Base-by-base conservation (phyloP, 2,797 vertebrate genomes). In the Clarias fuscus region DNA sequence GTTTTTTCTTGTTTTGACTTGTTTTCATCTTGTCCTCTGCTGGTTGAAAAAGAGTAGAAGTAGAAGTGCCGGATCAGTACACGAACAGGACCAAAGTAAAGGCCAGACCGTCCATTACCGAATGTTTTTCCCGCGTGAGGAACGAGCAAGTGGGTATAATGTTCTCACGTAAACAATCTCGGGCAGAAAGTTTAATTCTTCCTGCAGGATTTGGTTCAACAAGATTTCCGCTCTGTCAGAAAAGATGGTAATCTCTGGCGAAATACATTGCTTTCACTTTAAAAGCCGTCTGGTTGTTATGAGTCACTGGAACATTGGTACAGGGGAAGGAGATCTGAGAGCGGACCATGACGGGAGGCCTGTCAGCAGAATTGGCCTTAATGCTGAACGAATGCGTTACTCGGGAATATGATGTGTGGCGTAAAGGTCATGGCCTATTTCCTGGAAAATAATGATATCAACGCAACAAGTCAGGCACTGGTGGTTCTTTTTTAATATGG, bases 381-480 rank as follows among this genome's bases (percentile, higher is more conserved):
- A 62, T 79, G 20, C 20, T 30, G 6, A n/a, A 40, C n/a, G 3
- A 33, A n/a, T 7, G 30, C 4, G 30, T 64, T 80, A 33, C 33
- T 79, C 58, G n/a, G 30, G 20, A 79, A 40, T 68, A 62, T 53
- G 75, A 78, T 61, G 64, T 17, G 33, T 64, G 13, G 33, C n/a
- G 4, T 22, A 33, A 59, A 64, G 48, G 61, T 86, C 40, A 27
- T 64, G 58, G 61, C 64, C 37, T 33, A 10, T 64, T 79, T 80
- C 82, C 82, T 72, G 37, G 59, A 79, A 61, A 61, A 15, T n/a
- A 61, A 64, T 64, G 27, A 73, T n/a, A 53, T 70, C 73, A 33
- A 33, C 8, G n/a, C 33, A 30, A n/a, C 67, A 82, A 33, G 58
- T 79, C 33, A 27, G 43, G 18, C 48, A 5, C 67, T 33, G 5